These are phyloP conservation scores for Torymus texanus DNA, from an alignment of 2,888 invertebrate genomes.

Conservation along the genomic window DNA sequence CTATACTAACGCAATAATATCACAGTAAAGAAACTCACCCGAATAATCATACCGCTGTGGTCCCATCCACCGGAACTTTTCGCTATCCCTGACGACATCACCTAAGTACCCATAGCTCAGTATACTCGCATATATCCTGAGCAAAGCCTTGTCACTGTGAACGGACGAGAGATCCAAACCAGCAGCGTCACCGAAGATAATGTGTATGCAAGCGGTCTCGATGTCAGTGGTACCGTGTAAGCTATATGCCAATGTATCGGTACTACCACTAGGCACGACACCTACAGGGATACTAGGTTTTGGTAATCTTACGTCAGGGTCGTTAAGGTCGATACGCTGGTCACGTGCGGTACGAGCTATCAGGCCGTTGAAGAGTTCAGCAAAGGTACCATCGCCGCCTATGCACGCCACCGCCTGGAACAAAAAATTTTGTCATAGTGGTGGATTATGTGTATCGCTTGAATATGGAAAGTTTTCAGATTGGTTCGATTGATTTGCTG, in stretches of 20 bases:
- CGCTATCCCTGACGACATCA: conserved; percentile 87
- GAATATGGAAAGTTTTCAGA: no score
- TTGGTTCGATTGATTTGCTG: no score
- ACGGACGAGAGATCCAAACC: conserved; percentile 87
- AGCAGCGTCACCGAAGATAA: conserved; percentile 85
- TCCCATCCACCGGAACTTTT: conserved; percentile 90
- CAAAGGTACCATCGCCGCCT: conserved; percentile 91
- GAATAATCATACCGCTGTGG: conserved; percentile 88
- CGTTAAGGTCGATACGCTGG: conserved; percentile 77
- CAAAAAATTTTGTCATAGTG: no score
- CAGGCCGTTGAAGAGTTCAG: conserved; percentile 87
- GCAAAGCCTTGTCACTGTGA: conserved; percentile 78
- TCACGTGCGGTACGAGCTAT: conserved; percentile 78
- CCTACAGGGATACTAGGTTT: conserved; percentile 79
- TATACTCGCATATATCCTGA: conserved; percentile 85
- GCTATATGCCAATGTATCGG: conserved; percentile 87
- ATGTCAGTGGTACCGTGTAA: conserved; percentile 88
- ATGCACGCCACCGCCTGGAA: conserved; percentile 86
- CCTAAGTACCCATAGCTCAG: conserved; percentile 91
- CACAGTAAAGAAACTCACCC: conserved; percentile 74
- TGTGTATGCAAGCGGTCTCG: conserved; percentile 87
- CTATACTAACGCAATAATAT: no score
- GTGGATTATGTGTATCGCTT: no score
- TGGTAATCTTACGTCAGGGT: conserved; percentile 76
- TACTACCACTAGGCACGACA: conserved; percentile 86